Evolutionary conservation across 2,113 vertebrate genomes (phyloP).

Genomic region (Muntiacus muntjak): DNA sequence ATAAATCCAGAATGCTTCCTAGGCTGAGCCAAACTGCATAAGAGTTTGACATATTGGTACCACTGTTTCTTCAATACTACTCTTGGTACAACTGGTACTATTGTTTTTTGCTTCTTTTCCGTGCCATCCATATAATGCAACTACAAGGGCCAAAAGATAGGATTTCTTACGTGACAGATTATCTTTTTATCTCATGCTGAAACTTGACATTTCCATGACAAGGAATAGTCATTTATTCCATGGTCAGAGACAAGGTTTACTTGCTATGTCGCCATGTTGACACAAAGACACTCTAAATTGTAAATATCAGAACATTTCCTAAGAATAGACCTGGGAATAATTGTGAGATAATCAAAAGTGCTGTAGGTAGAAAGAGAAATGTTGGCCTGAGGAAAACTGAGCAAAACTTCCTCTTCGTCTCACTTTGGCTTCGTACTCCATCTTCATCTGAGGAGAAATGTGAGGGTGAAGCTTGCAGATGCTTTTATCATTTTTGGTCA

Average conservation of each 20-base stretch:
- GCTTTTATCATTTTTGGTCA: conserved; percentile 55
- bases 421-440: not conserved
- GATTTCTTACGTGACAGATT: not conserved
- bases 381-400: not conserved
- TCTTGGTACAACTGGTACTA: too few species aligned
- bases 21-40: not conserved
- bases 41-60: not conserved
- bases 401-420: not conserved
- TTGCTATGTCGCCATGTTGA: not conserved
- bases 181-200: not conserved
- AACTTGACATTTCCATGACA: not conserved
- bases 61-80: not conserved
- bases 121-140: not conserved
- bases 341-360: not conserved
- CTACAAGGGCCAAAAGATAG: not conserved
- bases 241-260: not conserved
- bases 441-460: not conserved
- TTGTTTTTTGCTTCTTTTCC: not conserved
- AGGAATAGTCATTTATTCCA: not conserved
- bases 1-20: not conserved
- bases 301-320: not conserved
- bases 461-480: not conserved
- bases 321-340: not conserved
- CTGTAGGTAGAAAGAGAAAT: not conserved
- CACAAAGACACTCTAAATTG: not conserved